These are phyloP conservation scores for Mycetomoellerius zeteki DNA, from an alignment of 1,140 invertebrate genomes.

Conservation along the genomic window DNA sequence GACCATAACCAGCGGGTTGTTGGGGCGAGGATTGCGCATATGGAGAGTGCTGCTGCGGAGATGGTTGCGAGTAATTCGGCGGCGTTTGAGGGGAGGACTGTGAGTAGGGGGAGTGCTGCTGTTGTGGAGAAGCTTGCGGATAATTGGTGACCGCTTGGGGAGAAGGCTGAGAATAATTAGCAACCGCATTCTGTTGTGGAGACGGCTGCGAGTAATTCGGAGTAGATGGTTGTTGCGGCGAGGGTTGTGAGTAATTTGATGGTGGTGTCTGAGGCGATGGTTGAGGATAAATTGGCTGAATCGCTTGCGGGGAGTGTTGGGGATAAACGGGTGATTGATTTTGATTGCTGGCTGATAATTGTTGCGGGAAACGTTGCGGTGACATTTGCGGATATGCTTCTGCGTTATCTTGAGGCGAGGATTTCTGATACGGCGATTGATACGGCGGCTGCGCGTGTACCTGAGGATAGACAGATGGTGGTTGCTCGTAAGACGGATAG, in stretches of 20 bases:
- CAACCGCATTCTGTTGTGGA: constrained; percentile 73
- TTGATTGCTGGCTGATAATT: constrained; percentile 53
- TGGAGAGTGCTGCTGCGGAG: constrained; percentile 77
- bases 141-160: constrained; percentile 70
- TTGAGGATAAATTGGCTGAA: constrained; percentile 76
- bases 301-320: constrained; percentile 82
- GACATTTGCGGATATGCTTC: constrained; percentile 74
- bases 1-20: constrained; percentile 79
- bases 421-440: constrained; percentile 78
- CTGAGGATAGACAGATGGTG: constrained; percentile 76
- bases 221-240: constrained; percentile 75
- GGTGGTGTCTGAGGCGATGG: constrained; percentile 76
- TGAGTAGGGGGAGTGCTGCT: constrained; percentile 78
- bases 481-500: constrained; percentile 84
- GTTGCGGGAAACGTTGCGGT: constrained; percentile 67
- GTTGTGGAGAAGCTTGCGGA: constrained; percentile 80
- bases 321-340: constrained; percentile 78
- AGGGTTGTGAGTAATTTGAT: constrained; percentile 78
- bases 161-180: constrained; percentile 78
- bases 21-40: constrained; percentile 82
- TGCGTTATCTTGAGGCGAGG: constrained; percentile 75
- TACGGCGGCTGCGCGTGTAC: constrained; percentile 75
- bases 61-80: constrained; percentile 78
- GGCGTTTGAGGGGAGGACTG: constrained; percentile 80
- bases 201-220: constrained; percentile 82